phyloP scores from a whole-genome alignment of 2,888 invertebrate genomes.

The Cataglyphis albicans region DNA sequence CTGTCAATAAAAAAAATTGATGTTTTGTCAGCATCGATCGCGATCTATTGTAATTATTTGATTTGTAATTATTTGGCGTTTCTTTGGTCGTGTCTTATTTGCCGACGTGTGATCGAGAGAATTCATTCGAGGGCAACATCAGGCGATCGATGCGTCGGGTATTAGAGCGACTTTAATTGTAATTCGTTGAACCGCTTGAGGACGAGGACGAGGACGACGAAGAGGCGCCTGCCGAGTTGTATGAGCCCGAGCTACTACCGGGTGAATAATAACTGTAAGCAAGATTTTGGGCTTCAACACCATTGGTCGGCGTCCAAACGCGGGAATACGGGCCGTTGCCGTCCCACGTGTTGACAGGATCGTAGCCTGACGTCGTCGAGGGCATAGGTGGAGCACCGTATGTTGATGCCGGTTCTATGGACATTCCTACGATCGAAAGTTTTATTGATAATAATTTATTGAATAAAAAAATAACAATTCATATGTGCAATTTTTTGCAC shows the following conservation, averaged over 20 bases:
- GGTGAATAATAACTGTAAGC: conserved; percentile 86
- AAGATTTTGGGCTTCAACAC: conserved; percentile 85
- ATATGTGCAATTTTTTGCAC: neutral
- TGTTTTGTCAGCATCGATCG: conserved; percentile 41
- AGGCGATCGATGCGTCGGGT: conserved; percentile 51
- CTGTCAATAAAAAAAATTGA: conserved; percentile 12
- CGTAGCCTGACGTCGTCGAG: conserved; percentile 88
- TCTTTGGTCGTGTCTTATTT: conserved; percentile 73
- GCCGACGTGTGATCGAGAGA: conserved; percentile 51
- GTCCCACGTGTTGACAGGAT: conserved; percentile 91
- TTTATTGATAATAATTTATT: neutral
- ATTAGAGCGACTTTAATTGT: conserved; percentile 65
- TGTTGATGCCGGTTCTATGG: conserved; percentile 89
- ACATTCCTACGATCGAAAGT: conserved; percentile 88
- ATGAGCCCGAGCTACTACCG: conserved; percentile 90
- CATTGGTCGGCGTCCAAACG: conserved; percentile 89
- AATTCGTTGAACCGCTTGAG: conserved; percentile 80
- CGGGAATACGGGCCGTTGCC: conserved; percentile 93
- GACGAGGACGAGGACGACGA: conserved; percentile 88
- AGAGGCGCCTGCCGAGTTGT: conserved; percentile 91
- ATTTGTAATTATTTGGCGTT: conserved; percentile 74
- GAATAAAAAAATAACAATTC: neutral
- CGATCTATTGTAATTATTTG: neutral
- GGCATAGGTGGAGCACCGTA: conserved; percentile 90
- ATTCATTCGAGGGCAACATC: conserved; percentile 34